phyloP scores from a whole-genome alignment of 2,888 invertebrate species.

The Tanypteryx hageni region DNA sequence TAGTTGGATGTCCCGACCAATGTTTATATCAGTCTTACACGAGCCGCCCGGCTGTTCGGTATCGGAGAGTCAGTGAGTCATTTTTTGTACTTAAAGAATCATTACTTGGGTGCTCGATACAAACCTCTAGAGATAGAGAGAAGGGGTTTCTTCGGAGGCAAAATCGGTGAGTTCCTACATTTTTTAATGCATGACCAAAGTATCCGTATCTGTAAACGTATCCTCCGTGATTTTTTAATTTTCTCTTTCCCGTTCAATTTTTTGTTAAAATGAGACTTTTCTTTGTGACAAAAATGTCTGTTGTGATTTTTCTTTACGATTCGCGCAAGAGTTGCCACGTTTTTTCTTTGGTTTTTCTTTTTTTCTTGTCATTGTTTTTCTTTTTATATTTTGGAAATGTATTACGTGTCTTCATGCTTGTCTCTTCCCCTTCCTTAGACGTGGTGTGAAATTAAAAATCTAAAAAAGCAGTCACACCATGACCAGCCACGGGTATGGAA shows the following conservation, averaged over 20 bases:
- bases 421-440: neutral
- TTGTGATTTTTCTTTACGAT: too few species aligned
- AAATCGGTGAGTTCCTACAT: neutral
- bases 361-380: neutral
- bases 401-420: neutral
- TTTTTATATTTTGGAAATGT: neutral
- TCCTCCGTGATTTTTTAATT: too few species aligned
- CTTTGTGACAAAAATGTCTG: too few species aligned
- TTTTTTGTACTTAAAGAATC: too few species aligned
- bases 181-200: too few species aligned
- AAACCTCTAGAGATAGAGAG: neutral
- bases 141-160: neutral
- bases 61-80: too few species aligned
- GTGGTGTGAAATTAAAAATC: conserved; percentile 5
- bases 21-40: conserved; percentile 1
- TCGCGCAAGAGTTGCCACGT: too few species aligned
- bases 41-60: neutral
- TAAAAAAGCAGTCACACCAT: neutral
- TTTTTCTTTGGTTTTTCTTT: too few species aligned
- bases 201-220: too few species aligned
- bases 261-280: too few species aligned
- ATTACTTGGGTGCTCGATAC: neutral
- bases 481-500: conserved; percentile 66
- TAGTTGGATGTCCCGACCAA: neutral
- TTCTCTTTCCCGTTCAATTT: too few species aligned